A percentile compares a stretch with the other conserved stretches of the same genome.
Evolutionary conservation across 2,113 vertebrate species (phyloP).

Genomic region (Gallinago undulata): DNA sequence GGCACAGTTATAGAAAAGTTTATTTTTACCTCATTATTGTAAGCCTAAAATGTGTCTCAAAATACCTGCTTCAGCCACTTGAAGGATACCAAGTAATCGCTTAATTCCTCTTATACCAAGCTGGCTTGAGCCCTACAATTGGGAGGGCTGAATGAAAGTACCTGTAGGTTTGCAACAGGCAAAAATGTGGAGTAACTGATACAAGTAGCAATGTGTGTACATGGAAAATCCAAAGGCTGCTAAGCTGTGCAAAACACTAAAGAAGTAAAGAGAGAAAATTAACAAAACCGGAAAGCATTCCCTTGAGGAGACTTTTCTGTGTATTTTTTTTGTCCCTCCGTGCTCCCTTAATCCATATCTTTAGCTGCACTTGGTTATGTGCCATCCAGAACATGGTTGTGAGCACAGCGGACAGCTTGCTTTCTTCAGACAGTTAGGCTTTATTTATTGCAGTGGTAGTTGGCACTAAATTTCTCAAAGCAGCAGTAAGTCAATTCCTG

Average conservation of each 20-base stretch:
- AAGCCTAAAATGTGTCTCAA: background rate
- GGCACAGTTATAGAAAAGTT: background rate
- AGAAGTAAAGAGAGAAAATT: background rate
- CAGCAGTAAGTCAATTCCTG: background rate
- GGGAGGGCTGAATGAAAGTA: background rate
- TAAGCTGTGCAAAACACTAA: background rate
- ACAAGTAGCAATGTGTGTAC: accelerated
- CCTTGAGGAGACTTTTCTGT: background rate
- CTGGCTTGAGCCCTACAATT: accelerated
- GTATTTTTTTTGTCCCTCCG: background rate
- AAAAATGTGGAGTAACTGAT: background rate
- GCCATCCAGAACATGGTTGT: background rate
- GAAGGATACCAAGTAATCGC: background rate
- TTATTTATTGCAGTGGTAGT: background rate
- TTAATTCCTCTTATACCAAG: background rate
- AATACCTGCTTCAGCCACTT: background rate
- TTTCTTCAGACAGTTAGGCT: background rate
- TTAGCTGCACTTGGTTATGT: background rate
- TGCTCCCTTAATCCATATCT: background rate
- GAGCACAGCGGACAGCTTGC: background rate
- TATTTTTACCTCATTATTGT: background rate
- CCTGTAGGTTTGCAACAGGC: background rate
- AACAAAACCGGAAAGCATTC: background rate
- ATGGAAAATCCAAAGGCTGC: background rate
- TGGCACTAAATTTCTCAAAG: background rate